Evolutionary conservation across 2,888 invertebrate species (phyloP).

Genomic region (Caenorhabditis sinica): DNA sequence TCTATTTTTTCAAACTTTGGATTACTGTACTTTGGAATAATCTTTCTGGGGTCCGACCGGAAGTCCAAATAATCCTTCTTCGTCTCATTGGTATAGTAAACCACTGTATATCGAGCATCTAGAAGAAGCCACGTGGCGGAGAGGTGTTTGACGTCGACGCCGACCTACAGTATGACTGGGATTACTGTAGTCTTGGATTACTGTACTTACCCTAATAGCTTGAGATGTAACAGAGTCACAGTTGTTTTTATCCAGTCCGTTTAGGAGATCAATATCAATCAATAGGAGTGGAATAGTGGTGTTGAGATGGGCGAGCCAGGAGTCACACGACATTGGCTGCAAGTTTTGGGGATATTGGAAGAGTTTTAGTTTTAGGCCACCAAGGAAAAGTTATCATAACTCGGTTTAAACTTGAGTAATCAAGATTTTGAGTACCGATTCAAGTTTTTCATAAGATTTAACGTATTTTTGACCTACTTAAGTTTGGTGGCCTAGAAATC

Average conservation of each 20-base stretch:
- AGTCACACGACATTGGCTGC: not conserved
- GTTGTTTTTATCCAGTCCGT: not conserved
- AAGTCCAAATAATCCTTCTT: slow-evolving; percentile 46
- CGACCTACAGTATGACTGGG: slow-evolving; percentile 7
- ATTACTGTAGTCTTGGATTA: not conserved
- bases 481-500: too few relatives aligned
- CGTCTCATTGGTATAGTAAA: slow-evolving; percentile 33
- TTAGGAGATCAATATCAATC: slow-evolving; percentile 15
- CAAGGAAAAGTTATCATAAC: too few relatives aligned
- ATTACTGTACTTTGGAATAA: slow-evolving; percentile 41
- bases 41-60: slow-evolving; percentile 28
- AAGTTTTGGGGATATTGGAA: not conserved
- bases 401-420: too few relatives aligned
- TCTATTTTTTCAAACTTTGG: too few relatives aligned
- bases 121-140: not conserved
- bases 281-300: slow-evolving; percentile 16
- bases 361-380: too few relatives aligned
- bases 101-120: slow-evolving; percentile 28
- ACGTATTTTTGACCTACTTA: too few relatives aligned
- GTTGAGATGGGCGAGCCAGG: not conserved
- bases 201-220: not conserved
- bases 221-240: not conserved
- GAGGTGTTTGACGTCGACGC: slow-evolving; percentile 30
- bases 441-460: too few relatives aligned
- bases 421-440: too few relatives aligned